Evolutionary conservation across 1,140 invertebrate genomes (phyloP).

Genomic region (Drosophila murphyi): DNA sequence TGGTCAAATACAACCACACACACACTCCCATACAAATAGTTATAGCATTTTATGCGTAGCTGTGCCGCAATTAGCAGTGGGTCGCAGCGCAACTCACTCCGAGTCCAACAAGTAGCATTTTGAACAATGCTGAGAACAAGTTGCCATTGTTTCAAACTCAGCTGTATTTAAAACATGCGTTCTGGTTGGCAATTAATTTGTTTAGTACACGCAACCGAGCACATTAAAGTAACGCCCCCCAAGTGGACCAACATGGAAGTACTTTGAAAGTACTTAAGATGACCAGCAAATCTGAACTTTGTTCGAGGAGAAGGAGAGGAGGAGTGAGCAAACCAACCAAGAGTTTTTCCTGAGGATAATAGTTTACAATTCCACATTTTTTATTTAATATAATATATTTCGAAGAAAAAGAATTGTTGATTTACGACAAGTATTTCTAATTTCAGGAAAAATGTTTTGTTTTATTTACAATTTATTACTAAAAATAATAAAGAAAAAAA

Average conservation of each 20-base stretch:
- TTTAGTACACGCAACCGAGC: slow-evolving; percentile 21
- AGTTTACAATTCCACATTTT: no score
- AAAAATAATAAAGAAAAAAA: no score
- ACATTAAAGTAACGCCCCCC: slow-evolving; percentile 5
- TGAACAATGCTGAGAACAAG: slow-evolving; percentile 33
- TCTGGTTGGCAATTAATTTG: slow-evolving; percentile 42
- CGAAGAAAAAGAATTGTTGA: no score
- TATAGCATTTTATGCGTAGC: slow-evolving; percentile 27
- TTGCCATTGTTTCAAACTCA: slow-evolving; percentile 25
- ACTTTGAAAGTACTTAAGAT: slow-evolving; percentile 1
- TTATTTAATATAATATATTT: no score
- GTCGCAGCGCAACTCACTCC: neutral
- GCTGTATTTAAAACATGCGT: slow-evolving; percentile 22
- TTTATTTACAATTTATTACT: no score
- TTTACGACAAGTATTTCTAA: no score
- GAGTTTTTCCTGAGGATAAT: no score
- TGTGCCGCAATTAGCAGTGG: slow-evolving; percentile 38
- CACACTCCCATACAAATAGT: neutral
- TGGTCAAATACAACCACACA: neutral
- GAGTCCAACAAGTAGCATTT: neutral
- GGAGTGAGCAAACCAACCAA: no score
- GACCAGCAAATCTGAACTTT: neutral
- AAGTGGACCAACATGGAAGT: neutral
- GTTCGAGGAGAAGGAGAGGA: no score
- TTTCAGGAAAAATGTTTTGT: no score